Evolutionary conservation across 2,797 vertebrate genomes (phyloP), one percentile per base, ranked within the genome.

Genomic region (Enteromius mattozi): DNA sequence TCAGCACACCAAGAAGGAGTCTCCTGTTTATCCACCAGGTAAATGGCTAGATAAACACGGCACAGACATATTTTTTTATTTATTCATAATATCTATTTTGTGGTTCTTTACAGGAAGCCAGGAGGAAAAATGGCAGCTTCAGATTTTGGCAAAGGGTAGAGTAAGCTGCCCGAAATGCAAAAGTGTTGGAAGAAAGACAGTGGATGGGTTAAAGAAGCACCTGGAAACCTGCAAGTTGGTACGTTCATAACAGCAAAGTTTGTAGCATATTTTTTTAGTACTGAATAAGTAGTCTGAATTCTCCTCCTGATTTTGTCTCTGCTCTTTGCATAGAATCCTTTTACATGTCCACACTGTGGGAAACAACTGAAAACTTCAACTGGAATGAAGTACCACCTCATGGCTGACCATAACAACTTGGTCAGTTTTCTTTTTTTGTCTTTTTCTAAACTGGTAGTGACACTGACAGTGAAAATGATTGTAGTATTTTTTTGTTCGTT

Each of bases 321-420:
- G 65, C 56, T 82, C 61, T 27, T 35, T 83, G 33, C 35, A 81
- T 90, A 99, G 98, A 95, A 97, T 89, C 94, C 95, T 37, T 97
- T 96, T 81, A 97, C 96, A 0, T 99, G 98, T 88, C 96, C 95
- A 65, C 96, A 98, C 90, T 99, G 98, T 63, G 97, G 96, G 79
- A 99, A 98, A 90, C 97, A 98, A 82, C 95, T 99, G 42, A 98
- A 97, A 89, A 98, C 97, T 27, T 93, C 96, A 56, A 97, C 97
- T 17, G 98, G 97, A 86, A 98, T 99, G 96, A 99, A 98, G 90
- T 99, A 99, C 88, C 97, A 99, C 24, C 91, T 98, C 92, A 98
- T 99, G 97, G 98, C 98, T 30, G 97, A 99, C 88, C 98, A 99
- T 90, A 98, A 96, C 88, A 96, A 95, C 83, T 91, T 97, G 96